Percentiles rank a stretch among this genome's conserved stretches.
phyloP scores from a whole-genome alignment of 2,888 invertebrate species.

The Glyphotaelius pellucidus region DNA sequence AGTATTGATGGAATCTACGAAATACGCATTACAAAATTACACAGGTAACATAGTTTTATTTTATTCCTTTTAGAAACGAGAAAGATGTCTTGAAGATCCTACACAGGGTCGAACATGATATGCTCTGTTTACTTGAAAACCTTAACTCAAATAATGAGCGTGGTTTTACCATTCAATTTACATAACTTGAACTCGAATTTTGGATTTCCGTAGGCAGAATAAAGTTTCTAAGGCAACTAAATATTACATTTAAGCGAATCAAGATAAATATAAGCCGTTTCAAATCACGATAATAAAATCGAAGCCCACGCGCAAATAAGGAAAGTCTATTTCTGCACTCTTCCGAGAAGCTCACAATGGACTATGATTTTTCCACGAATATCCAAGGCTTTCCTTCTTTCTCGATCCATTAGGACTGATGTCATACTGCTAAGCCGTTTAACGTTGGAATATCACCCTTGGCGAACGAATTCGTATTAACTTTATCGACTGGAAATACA shows the following conservation, averaged over 20 bases:
- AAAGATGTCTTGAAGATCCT: no score
- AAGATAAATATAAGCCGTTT: background rate
- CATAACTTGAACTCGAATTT: background rate
- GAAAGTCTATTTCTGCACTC: background rate
- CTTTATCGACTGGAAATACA: slow-evolving; percentile 65
- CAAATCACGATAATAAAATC: background rate
- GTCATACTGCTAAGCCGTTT: slow-evolving; percentile 33
- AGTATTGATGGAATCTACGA: background rate
- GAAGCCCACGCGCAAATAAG: background rate
- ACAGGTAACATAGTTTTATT: no score
- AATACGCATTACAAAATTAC: background rate
- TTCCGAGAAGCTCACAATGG: background rate
- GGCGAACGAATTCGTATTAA: slow-evolving; percentile 56
- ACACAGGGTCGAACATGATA: no score
- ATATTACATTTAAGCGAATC: background rate
- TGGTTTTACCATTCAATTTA: background rate
- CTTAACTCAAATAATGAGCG: background rate
- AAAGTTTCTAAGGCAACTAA: background rate
- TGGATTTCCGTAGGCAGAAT: background rate
- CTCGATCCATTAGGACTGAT: background rate
- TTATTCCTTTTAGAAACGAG: no score
- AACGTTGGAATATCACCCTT: slow-evolving; percentile 47
- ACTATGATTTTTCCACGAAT: background rate
- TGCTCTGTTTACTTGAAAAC: background rate
- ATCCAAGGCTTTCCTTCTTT: background rate